A percentile compares a stretch with the other conserved stretches of the same genome.
Conservation (phyloP, 2,113 vertebrate species). For the Marmota monax region DNA sequence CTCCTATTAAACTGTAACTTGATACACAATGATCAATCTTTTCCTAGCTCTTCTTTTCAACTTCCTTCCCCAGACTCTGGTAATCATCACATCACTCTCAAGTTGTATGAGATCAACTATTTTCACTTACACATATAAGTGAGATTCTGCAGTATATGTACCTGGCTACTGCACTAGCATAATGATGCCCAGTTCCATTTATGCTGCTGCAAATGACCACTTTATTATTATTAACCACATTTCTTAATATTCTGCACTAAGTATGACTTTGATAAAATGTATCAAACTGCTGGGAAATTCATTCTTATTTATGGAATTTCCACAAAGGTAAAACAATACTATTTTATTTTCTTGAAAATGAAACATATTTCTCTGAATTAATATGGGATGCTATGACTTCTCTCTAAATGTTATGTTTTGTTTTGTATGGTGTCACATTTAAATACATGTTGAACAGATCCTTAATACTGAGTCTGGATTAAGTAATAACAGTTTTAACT, state of each 20-base stretch:
- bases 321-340: not conserved
- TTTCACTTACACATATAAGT: too few species aligned
- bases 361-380: not conserved
- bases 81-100: too few species aligned
- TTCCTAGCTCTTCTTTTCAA: too few species aligned
- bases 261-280: not conserved
- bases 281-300: not conserved
- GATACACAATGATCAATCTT: too few species aligned
- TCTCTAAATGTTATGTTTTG: not conserved
- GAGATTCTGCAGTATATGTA: too few species aligned
- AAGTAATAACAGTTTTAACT: not conserved
- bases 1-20: too few species aligned
- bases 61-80: too few species aligned
- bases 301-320: not conserved
- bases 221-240: not conserved
- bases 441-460: not conserved
- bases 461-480: not conserved
- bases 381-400: not conserved
- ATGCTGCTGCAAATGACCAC: not conserved
- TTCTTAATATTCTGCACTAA: not conserved
- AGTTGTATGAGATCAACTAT: too few species aligned
- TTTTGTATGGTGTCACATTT: not conserved
- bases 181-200: too few species aligned
- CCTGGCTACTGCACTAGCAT: too few species aligned
- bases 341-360: not conserved